Evolutionary conservation across 2,888 invertebrate genomes (phyloP), one percentile per base, ranked within the genome.

Genomic region (Scelioninae gen. 2): DNA sequence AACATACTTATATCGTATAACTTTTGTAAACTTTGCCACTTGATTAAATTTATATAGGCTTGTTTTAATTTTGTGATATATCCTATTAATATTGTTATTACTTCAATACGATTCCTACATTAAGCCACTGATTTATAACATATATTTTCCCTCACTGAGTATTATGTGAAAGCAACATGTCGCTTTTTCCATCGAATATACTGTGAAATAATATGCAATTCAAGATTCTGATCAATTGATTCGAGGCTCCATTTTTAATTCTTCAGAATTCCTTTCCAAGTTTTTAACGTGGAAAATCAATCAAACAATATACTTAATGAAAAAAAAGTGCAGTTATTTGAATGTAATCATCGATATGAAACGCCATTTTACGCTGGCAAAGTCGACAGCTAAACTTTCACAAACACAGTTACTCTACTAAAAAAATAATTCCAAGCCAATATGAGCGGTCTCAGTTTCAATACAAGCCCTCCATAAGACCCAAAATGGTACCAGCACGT

Each of bases 1-100:
- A 31, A 45, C 43, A 48, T 60, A 53, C 19, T 6, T 37, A 61
- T 46, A 53, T 69, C 63, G 73, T 48, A 39, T 67, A 65, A 52
- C 57, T 67, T 74, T 22, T 58, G 22, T 55, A 64, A 45, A 58
- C 53, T 25, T 68, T 48, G 39, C 60, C 64, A 52, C 35, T 50
- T 65, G 67, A 78, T 72, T 75, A 64, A 79, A 77, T 80, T 80
- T 39, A 73, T 74, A 80, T 80, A 80, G 79, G 79, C 80, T 78
- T 80, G 46, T 78, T 76, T 78, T 63, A 76, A 77, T 46, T 78
- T 76, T 75, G 71, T 64, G 70, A 48, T 71, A 63, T 43, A 64
- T 58, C 37, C 33, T 53, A 15, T 41, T 46, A 31, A 58, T 55
- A 53, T 18, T 52, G 28, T 71, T 60, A 35, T 48, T 37, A 67